Evolutionary conservation across 2,797 vertebrate genomes (phyloP).

Genomic region (Trachurus trachurus): DNA sequence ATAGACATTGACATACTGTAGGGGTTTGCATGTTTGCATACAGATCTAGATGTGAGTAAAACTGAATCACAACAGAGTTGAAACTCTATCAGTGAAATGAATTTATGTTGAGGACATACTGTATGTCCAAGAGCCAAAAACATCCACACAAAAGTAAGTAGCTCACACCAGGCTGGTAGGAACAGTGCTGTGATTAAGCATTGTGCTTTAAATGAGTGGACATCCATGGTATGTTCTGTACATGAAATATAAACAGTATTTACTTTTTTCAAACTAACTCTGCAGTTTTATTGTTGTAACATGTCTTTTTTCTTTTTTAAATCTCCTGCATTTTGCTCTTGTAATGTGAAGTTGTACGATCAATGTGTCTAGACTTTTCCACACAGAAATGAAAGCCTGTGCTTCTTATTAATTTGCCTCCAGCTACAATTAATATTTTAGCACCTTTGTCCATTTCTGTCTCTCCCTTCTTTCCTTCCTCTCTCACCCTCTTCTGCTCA

Average conservation of each 20-base stretch:
- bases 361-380: slow-evolving; percentile 37
- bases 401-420: slow-evolving; percentile 36
- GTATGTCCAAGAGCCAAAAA: background rate
- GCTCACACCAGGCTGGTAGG: background rate
- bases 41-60: background rate
- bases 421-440: slow-evolving; percentile 57
- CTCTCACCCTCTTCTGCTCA: background rate
- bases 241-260: background rate
- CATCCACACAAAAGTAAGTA: background rate
- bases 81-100: background rate
- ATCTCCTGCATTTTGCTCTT: background rate
- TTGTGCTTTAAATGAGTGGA: background rate
- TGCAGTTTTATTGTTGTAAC: background rate
- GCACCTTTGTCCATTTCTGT: slow-evolving; percentile 22
- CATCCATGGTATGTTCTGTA: background rate
- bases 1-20: background rate
- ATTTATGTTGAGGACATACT: background rate
- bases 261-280: background rate
- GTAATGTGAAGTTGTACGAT: slow-evolving; percentile 18
- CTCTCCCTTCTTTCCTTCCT: background rate
- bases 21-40: background rate
- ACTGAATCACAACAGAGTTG: background rate
- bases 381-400: slow-evolving; percentile 19
- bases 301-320: background rate
- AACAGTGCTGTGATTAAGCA: background rate